A percentile compares a stretch with the other conserved stretches of the same genome.
These are phyloP conservation scores for Gallinago media DNA, from an alignment of 2,113 vertebrate genomes.

Conservation along the genomic window DNA sequence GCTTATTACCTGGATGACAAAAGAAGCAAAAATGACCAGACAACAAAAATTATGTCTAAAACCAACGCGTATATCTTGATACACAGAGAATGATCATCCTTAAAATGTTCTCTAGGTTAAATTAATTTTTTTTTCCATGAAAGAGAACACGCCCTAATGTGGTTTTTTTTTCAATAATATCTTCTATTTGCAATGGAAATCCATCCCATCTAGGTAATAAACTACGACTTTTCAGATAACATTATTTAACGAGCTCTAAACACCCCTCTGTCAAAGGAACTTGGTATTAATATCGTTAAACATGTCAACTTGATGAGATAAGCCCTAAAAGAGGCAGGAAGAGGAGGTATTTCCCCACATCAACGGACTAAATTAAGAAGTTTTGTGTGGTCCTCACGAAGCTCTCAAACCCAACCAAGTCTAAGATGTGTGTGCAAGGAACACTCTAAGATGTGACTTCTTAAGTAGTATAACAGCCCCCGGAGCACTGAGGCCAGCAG, in stretches of 20 bases:
- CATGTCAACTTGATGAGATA: fast-evolving
- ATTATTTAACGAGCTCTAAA: neutral
- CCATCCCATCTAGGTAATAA: neutral
- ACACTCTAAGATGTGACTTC: neutral
- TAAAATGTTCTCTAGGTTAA: neutral
- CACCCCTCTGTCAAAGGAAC: neutral
- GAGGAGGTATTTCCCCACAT: neutral
- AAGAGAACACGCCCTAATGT: neutral
- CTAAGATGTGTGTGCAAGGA: neutral
- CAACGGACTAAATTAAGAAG: neutral
- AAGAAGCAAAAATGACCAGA: neutral
- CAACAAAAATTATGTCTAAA: neutral
- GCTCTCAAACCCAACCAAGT: neutral
- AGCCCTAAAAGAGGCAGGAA: neutral
- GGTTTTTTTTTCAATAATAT: neutral
- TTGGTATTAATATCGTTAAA: neutral
- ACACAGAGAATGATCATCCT: neutral
- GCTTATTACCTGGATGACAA: neutral
- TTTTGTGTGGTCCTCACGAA: neutral
- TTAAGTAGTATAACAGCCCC: neutral
- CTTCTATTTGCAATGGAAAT: neutral
- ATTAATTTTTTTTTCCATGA: neutral
- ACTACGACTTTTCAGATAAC: neutral
- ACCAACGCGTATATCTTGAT: neutral
- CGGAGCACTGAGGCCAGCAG: neutral